Base-by-base conservation (phyloP, 1,140 invertebrate genomes). In the Drosophila aff. region DNA sequence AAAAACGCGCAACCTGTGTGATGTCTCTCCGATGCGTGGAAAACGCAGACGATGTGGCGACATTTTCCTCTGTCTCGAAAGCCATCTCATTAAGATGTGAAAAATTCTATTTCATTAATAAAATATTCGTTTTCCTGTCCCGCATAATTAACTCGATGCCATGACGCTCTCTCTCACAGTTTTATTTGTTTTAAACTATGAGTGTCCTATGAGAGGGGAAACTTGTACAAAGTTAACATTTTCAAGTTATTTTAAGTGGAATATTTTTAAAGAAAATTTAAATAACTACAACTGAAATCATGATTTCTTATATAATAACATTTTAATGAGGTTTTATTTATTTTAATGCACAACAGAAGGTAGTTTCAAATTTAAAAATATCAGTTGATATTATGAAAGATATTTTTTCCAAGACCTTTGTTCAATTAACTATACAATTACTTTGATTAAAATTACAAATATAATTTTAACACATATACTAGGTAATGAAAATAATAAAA, bases 21-120 rank as follows among this genome's bases (percentile, higher is more conserved):
- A 55, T 55, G 53, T 55, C 49, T 31, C 26, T 55, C 31, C 21
- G 57, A 8, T 44, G 33, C 16, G 43, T 64, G 44, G 65, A 68
- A 65, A 38, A 47, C 47, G 69, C 66, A 89, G 84, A 89, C 84
- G 58, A 38, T 78, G 65, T 89, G 84, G 84, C 85, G 84, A 81
- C 85, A 65, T 73, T 79, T 72, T 69, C 43, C 26, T 26, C 15
- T n/a, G 46, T 8, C 11, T 3, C 26, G n/a, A 59, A 52, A 43
- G 10, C 8, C 55, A 60, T 73, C 69, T 73, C 69, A 73, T 73
- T 73, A 73, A 73, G 69, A 52, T 73, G 67, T 73, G 69, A 73
- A 73, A 73, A 73, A 73, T 73, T 73, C 67, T 52, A 41, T 31
- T 73, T 61, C 68, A 60, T 73, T 72, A 72, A 73, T 61, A 73